phyloP scores from a whole-genome alignment of 2,797 vertebrate species.

The Mus caroli region DNA sequence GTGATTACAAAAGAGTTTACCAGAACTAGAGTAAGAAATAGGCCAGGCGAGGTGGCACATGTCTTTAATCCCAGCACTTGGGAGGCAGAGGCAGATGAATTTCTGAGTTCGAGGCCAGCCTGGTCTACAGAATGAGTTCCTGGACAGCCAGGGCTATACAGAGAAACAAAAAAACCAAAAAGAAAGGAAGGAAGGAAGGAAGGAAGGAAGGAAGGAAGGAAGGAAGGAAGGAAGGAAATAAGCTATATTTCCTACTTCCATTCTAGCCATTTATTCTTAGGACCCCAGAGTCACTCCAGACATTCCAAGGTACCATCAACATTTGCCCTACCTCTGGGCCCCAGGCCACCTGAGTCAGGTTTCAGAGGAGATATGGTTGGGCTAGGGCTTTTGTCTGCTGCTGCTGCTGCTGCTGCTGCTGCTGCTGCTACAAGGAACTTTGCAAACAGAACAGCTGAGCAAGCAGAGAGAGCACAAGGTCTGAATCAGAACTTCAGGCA shows the following conservation, averaged over 20 bases:
- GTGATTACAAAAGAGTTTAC: neutral
- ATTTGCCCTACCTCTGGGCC: neutral
- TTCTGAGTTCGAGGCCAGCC: too few relatives aligned
- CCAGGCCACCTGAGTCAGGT: too few relatives aligned
- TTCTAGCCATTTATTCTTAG: neutral
- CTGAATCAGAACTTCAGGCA: neutral
- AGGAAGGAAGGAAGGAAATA: too few relatives aligned
- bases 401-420: neutral
- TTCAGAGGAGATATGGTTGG: neutral
- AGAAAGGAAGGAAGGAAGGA: too few relatives aligned
- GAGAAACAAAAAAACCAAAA: too few relatives aligned
- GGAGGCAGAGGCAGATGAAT: too few relatives aligned
- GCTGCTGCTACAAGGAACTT: neutral
- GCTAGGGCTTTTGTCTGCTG: neutral
- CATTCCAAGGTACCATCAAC: too few relatives aligned
- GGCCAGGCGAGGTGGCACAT: neutral
- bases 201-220: too few relatives aligned
- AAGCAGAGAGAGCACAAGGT: neutral
- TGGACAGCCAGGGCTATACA: too few relatives aligned
- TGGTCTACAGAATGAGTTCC: too few relatives aligned
- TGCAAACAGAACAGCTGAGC: neutral
- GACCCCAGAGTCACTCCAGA: neutral
- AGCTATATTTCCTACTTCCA: neutral
- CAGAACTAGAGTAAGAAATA: neutral
- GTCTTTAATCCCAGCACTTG: too few relatives aligned